phyloP scores from a whole-genome alignment of 2,113 vertebrate genomes.

The Erpornis zantholeuca region DNA sequence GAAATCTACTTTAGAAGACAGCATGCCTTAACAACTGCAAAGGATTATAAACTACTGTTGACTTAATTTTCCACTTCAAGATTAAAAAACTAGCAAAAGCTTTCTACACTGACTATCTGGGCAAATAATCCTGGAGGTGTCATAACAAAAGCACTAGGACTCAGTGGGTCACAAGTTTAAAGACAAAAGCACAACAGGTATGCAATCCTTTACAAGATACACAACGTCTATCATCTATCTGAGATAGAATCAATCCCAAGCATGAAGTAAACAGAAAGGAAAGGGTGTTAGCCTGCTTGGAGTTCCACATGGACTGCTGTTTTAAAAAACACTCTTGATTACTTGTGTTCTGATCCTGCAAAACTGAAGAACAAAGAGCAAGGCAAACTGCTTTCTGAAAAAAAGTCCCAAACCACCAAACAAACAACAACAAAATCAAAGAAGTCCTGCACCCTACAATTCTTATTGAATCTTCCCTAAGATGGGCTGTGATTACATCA shows the following conservation, averaged over 20 bases:
- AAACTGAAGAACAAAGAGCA: background rate
- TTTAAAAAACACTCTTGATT: background rate
- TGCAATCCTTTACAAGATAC: background rate
- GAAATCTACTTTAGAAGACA: background rate
- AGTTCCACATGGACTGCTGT: background rate
- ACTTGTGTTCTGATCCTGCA: background rate
- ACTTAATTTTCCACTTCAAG: background rate
- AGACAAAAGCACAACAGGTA: background rate
- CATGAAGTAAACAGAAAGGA: background rate
- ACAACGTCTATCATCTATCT: background rate
- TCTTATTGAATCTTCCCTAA: background rate
- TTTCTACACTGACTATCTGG: background rate
- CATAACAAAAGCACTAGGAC: background rate
- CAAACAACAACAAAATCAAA: background rate
- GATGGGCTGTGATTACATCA: background rate
- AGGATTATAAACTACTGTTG: background rate
- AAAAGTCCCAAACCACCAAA: background rate
- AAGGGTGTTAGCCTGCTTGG: background rate
- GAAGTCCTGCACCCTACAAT: background rate
- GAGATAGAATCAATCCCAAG: background rate
- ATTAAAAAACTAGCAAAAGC: background rate
- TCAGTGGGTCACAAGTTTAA: background rate
- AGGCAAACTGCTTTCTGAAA: background rate
- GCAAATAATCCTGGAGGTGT: background rate
- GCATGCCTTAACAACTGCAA: background rate